Evolutionary conservation across 2,113 vertebrate species (phyloP).

Genomic region (Leiothrix lutea): DNA sequence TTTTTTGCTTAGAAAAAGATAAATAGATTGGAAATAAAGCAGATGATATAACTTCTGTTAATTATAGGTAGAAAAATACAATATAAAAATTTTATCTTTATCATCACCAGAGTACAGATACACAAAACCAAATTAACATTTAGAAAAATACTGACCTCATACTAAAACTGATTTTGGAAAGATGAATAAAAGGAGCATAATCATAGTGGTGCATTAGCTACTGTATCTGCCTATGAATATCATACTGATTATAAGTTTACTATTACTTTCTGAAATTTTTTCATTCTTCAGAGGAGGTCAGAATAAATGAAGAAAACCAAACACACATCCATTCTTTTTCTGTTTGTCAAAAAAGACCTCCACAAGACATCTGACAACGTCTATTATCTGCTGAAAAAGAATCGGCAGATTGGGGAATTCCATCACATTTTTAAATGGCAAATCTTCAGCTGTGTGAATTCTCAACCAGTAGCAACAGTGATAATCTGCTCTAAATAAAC

Average conservation of each 20-base stretch:
- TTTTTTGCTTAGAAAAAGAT: background rate
- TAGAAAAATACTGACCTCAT: background rate
- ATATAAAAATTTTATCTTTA: background rate
- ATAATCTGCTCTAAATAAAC: background rate
- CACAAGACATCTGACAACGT: background rate
- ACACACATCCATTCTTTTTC: background rate
- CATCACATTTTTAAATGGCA: background rate
- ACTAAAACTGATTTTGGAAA: background rate
- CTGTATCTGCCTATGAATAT: background rate
- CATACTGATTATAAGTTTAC: background rate
- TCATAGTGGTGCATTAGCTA: background rate
- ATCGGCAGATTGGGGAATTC: background rate
- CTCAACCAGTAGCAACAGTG: background rate
- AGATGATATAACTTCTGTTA: background rate
- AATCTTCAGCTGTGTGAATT: background rate
- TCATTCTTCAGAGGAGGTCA: background rate
- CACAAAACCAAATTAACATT: background rate
- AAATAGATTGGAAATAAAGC: background rate
- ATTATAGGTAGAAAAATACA: background rate
- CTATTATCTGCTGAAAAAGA: background rate
- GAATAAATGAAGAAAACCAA: background rate
- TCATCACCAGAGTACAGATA: background rate
- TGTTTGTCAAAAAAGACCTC: background rate
- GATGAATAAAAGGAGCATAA: background rate
- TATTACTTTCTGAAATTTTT: background rate